Conservation (phyloP, 2,797 vertebrate genomes). For the Monodelphis domestica region DNA sequence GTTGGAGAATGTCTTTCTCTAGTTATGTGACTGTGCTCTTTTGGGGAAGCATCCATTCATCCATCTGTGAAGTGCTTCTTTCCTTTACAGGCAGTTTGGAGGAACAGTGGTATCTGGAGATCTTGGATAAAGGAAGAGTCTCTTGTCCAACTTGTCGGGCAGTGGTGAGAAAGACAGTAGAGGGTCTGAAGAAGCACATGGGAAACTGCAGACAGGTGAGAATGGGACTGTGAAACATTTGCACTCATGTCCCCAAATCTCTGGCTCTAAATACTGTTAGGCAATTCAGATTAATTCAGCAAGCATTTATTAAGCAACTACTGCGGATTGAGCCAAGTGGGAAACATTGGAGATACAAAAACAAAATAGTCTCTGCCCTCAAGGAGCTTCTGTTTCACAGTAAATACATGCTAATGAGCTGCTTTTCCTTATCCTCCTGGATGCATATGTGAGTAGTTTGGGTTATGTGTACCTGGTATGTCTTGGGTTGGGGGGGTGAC, state of each 20-base stretch:
- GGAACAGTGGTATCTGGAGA: conserved; percentile 94
- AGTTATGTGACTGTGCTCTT: conserved; percentile 38
- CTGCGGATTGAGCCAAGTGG: neutral
- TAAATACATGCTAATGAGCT: neutral
- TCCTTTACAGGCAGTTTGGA: conserved; percentile 91
- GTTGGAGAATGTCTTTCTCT: conserved; percentile 32
- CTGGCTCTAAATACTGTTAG: neutral
- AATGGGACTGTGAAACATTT: conserved; percentile 15
- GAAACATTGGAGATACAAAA: neutral
- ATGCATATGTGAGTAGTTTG: neutral
- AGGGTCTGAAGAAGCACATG: conserved; percentile 97
- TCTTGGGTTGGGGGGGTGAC: conserved; percentile 34
- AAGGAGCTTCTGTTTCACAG: neutral
- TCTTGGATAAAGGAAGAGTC: conserved; percentile 92
- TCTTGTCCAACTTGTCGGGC: conserved; percentile 95
- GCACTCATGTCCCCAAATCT: neutral
- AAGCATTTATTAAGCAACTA: neutral
- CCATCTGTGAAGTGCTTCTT: conserved; percentile 53
- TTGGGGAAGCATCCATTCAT: neutral
- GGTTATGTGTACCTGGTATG: neutral
- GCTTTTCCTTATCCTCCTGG: conserved; percentile 27
- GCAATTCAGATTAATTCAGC: neutral
- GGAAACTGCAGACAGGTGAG: conserved; percentile 92
- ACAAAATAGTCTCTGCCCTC: neutral
- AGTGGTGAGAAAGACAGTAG: conserved; percentile 95